Evolutionary conservation across 2,888 invertebrate genomes (phyloP).

Genomic region (Eupithecia vulgata): DNA sequence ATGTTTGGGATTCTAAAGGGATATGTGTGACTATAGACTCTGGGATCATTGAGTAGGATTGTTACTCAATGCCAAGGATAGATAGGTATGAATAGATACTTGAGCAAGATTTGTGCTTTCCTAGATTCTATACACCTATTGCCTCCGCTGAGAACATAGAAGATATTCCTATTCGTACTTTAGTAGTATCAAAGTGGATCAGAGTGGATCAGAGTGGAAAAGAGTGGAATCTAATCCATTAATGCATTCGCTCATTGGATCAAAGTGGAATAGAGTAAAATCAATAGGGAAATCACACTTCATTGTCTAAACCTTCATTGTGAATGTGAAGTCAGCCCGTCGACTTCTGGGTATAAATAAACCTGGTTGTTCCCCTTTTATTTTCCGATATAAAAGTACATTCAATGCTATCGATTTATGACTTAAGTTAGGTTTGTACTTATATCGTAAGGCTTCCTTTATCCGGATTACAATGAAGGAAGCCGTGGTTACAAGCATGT

Average conservation of each 20-base stretch:
- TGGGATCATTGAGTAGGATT: too few relatives aligned
- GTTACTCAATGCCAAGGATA: too few relatives aligned
- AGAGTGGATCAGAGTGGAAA: too few relatives aligned
- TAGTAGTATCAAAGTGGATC: neutral
- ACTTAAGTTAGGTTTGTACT: neutral
- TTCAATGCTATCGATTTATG: neutral
- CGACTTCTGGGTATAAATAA: neutral
- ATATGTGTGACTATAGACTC: too few relatives aligned
- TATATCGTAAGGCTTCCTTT: neutral
- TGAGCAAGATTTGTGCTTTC: neutral
- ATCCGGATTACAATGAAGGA: slow-evolving; percentile 1
- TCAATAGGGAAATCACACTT: neutral
- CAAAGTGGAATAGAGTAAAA: neutral
- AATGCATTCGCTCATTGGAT: too few relatives aligned
- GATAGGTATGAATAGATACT: neutral
- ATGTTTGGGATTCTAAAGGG: neutral
- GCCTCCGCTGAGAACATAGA: neutral
- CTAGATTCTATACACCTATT: neutral
- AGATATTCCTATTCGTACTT: neutral
- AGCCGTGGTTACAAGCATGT: neutral
- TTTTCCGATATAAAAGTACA: neutral
- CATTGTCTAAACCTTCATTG: neutral
- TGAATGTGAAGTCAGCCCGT: neutral
- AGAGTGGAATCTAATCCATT: too few relatives aligned
- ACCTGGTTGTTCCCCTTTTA: neutral